A percentile compares a stretch with the other conserved stretches of the same genome.
Evolutionary conservation across 2,797 vertebrate genomes (phyloP).

Genomic region (Euthynnus affinis): DNA sequence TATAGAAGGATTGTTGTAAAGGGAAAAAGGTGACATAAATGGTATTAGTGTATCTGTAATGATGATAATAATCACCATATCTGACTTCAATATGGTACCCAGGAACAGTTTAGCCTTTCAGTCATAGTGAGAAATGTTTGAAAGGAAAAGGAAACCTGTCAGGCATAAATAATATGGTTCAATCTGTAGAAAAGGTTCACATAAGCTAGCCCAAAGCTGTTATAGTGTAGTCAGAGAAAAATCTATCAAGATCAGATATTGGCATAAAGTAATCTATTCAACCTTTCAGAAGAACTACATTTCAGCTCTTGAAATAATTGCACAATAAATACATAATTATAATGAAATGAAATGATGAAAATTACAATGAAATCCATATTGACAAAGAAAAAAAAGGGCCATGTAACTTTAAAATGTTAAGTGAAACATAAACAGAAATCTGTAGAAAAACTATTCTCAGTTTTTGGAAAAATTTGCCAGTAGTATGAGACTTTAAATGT

Average conservation of each 20-base stretch:
- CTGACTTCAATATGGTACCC: constrained; percentile 23
- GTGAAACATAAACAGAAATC: no score
- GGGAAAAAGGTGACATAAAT: constrained; percentile 11
- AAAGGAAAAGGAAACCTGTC: constrained; percentile 7
- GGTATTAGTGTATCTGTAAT: constrained; percentile 42
- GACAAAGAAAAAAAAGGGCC: no score
- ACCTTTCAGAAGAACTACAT: background rate
- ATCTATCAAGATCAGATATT: background rate
- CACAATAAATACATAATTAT: no score
- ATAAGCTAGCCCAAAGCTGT: background rate
- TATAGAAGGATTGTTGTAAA: constrained; percentile 18
- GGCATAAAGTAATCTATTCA: background rate
- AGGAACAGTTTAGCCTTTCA: constrained; percentile 31
- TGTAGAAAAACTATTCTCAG: no score
- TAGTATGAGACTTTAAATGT: constrained; percentile 26
- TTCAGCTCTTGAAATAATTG: background rate
- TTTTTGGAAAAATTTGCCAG: constrained; percentile 23
- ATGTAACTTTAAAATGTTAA: no score
- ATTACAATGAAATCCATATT: no score
- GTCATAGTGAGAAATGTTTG: constrained; percentile 9
- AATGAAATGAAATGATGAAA: no score
- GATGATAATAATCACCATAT: constrained; percentile 35
- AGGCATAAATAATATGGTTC: constrained; percentile 18
- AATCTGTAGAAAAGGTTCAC: constrained; percentile 5
- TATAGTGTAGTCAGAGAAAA: background rate